Evolutionary conservation across 2,888 invertebrate species (phyloP), one percentile per base, ranked within the genome.

Genomic region (Drosophila limbata): DNA sequence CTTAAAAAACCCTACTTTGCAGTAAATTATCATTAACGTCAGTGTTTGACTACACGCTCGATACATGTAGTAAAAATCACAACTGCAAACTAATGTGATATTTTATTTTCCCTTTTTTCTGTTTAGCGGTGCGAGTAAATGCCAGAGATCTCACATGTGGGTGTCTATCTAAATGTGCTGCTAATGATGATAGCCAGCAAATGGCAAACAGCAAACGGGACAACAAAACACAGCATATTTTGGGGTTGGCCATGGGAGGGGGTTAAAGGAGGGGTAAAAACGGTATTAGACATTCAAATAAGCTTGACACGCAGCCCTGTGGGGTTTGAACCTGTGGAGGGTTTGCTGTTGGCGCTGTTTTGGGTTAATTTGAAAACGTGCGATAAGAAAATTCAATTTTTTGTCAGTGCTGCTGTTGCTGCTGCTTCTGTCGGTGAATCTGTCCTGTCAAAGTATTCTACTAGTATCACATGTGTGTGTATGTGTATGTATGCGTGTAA

Each of bases 331-430:
- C 52, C 51, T 51, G 45, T 55, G 51, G 75, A 62, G 53, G 35
- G 60, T 53, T 63, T 61, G 53, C 28, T 47, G 28, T 56, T 67
- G 47, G 37, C 56, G 56, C 63, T 64, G 67, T 65, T 66, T 65
- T 74, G 69, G 86, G 79, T 83, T 88, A 88, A 88, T 85, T 84
- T 86, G 75, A 79, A 85, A 81, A 81, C 75, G 75, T 85, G 72
- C 69, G 81, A 88, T 86, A 88, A 81, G 77, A 67, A 75, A 74
- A 77, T 88, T 85, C 84, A 77, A 83, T 81, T 84, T 81, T 77
- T 74, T 75, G 31, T 52, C 44, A 28, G 28, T 28, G 28, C 28
- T 28, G 28, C 25, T 31, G 39, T 13, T 52, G 13, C 42, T 45
- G 4, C 51, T 55, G 57, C 48, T 33, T 25, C 21, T 25, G 25